Conservation (phyloP, 2,797 vertebrate species). For the Helicolenus hilgendorfi region DNA sequence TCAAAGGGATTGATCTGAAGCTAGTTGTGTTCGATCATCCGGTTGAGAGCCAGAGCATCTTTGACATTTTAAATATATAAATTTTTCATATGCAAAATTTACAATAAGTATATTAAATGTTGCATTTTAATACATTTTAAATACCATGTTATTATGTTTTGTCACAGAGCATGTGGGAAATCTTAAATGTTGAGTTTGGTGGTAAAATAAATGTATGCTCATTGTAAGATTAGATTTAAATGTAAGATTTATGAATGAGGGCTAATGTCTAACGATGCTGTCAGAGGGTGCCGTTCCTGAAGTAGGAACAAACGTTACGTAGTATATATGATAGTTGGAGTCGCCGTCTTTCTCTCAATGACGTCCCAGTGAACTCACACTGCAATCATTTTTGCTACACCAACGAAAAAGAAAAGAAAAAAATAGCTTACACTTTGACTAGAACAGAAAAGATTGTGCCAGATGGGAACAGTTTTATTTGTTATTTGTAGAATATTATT, state of each 20-base stretch:
- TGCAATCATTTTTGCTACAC: neutral
- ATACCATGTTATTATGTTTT: neutral
- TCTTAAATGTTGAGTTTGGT: neutral
- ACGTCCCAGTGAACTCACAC: neutral
- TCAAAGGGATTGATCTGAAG: neutral
- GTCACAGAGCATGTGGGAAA: neutral
- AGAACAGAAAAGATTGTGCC: constrained; percentile 18
- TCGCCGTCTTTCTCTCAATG: neutral
- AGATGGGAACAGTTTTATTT: constrained; percentile 44
- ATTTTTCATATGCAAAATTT: neutral
- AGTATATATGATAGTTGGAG: constrained; percentile 1
- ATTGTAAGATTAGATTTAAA: constrained; percentile 11
- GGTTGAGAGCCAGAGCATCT: neutral
- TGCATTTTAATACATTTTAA: constrained; percentile 1
- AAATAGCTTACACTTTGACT: neutral
- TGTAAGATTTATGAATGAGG: constrained; percentile 18
- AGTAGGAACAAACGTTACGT: constrained; percentile 24
- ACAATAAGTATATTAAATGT: neutral
- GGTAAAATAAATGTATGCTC: neutral
- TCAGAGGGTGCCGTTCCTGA: constrained; percentile 20
- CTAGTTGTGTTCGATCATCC: neutral
- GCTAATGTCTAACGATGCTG: neutral
- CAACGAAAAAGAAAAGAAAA: neutral
- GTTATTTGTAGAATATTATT: constrained; percentile 5
- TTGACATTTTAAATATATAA: neutral